Evolutionary conservation across 2,797 vertebrate species (phyloP), one percentile per base, ranked within the genome.

Genomic region (Lutjanus argentimaculatus): DNA sequence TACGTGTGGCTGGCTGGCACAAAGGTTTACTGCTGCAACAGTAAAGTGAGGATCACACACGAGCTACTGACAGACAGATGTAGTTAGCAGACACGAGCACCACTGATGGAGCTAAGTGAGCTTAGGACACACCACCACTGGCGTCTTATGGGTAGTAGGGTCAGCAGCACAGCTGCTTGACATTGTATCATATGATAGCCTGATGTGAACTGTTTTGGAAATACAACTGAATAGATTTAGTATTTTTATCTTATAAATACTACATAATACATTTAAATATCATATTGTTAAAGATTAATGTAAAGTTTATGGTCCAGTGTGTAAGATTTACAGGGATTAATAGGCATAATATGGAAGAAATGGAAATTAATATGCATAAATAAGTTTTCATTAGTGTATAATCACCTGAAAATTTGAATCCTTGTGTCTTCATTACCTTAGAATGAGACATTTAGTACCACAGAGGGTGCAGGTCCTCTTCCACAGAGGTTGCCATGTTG

Each of bases 11-110:
- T 67, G 46, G 70, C 88, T 90, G 86, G 87, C 80, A 87, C 74
- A 77, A 77, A 85, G 85, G 67, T 93, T 92, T 89, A 90, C 76
- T 73, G 88, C 85, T 81, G 75, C 73, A 76, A 75, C 85, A 78
- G 75, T 77, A 77, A 81, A 80, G 82, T 61, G 72, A 77, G 75
- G 77, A 90, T 83, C 88, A 80, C 67, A 83, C 75, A 72, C 16
- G 68, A 79, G 70, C 74, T 70, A 58, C 82, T 83, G 78, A 76
- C 80, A 73, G 79, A 80, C 66, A 85, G 83, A 82, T 82, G 75
- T 66, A 67, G 81, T 89, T 83, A 86, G 67, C 66, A 71, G 80
- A 74, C 75, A 68, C 0, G 2, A 68, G 65, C 22, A 25, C n/a
- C 62, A 59, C 46, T 58, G 80, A 76, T 75, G 65, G 61, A 85